Evolutionary conservation across 37 sponge, comb jelly and placozoan species (phyloP).

Genomic region (Oscarella lobularis): DNA sequence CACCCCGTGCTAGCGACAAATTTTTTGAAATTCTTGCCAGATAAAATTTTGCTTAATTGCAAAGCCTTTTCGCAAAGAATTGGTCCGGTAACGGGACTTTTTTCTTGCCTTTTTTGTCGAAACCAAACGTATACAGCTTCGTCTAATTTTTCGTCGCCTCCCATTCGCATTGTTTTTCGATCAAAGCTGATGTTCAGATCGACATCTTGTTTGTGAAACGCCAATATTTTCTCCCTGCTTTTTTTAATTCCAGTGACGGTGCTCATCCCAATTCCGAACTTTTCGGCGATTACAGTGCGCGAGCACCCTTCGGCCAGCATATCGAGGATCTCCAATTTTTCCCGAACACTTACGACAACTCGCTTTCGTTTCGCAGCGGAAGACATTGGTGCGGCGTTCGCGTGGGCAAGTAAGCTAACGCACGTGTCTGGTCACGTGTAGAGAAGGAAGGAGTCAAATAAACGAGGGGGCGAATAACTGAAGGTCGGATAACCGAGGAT

Average conservation of each 20-base stretch:
- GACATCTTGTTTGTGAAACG: slow-evolving; percentile 11
- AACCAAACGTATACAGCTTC: not conserved
- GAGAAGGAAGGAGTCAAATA: too few relatives aligned
- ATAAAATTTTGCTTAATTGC: not conserved
- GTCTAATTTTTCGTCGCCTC: not conserved
- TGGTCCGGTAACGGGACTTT: not conserved
- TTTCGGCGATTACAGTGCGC: slow-evolving; percentile 13
- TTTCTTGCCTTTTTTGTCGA: not conserved
- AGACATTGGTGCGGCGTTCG: not conserved
- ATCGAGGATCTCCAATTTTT: not conserved
- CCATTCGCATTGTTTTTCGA: slow-evolving; percentile 14
- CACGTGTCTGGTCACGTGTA: too few relatives aligned
- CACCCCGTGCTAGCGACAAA: not conserved
- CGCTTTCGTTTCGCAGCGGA: not conserved
- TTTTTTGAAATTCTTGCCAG: not conserved
- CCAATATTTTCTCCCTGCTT: slow-evolving; percentile 26
- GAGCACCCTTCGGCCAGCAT: not conserved
- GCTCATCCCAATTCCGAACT: slow-evolving; percentile 31
- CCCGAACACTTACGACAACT: not conserved
- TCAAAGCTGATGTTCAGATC: slow-evolving; percentile 24
- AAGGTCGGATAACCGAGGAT: too few relatives aligned
- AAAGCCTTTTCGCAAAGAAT: not conserved
- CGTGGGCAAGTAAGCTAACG: too few relatives aligned
- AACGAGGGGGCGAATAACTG: too few relatives aligned
- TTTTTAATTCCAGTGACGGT: slow-evolving; percentile 43